Base-by-base conservation (phyloP, 2,113 vertebrate genomes). In the Thalassoma bifasciatum region DNA sequence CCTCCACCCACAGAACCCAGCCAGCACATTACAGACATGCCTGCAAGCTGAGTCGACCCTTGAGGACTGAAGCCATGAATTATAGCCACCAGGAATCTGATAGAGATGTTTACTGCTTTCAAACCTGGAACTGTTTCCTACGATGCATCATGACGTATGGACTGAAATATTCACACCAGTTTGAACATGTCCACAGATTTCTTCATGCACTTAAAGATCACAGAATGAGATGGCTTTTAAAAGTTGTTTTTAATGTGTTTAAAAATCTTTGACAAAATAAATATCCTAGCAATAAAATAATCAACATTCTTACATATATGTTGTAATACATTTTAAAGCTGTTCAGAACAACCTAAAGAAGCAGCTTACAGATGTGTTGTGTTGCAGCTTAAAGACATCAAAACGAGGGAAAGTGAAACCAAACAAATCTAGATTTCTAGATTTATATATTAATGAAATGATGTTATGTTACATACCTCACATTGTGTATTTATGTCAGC, bases 251-350 rank as follows among this genome's bases (percentile, higher is more conserved):
- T 71, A 65, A 64, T 77, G 22, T 44, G 56, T 66, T 50, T 19
- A 34, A 63, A 42, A 50, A 49, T 58, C 23, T 51, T 23, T 57
- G 30, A 65, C 46, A 58, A 65, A 77, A 77, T 71, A 77, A 77
- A 65, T 70, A 77, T 70, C 54, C 23, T 34, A n/a, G 36, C 44
- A 77, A 44, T 56, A 56, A 64, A 70, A 63, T 40, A 67, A 67
- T 53, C n/a, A 42, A 50, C 72, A 22, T 22, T 26, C n/a, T 0
- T 40, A 40, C 40, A 40, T 22, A 62, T 37, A 36, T 44, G 65
- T 36, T 17, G 52, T 14, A 21, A 14, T 24, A 64, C 75, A 70
- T 51, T 36, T 1, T 38, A 26, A 26, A 13, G 12, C 21, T 38
- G 16, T 13, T 57, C 56, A 38, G 50, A 66, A 65, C 70, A 54